phyloP scores from a whole-genome alignment of 2,797 vertebrate species.

The Cheirogaleus major region DNA sequence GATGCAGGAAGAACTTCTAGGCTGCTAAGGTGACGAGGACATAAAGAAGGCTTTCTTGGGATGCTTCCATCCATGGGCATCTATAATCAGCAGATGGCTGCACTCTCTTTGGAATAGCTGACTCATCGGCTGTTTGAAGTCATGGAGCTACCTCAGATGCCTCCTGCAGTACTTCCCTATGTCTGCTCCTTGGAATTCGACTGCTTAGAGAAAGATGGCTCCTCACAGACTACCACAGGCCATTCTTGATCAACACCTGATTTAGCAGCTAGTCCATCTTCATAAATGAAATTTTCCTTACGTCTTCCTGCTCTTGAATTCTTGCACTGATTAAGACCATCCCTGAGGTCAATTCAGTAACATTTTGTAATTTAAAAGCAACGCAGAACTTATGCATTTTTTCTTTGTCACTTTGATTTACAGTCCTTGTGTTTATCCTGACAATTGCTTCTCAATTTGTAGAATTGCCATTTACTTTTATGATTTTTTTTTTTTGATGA shows the following conservation, averaged over 20 bases:
- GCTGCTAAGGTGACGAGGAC: not conserved
- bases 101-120: not conserved
- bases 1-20: not conserved
- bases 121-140: not conserved
- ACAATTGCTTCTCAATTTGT: not conserved
- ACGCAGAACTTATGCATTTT: too few relatives aligned
- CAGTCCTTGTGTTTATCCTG: not conserved
- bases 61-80: rapidly evolving
- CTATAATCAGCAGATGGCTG: rapidly evolving
- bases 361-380: not conserved
- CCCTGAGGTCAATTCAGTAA: not conserved
- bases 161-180: not conserved
- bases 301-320: not conserved
- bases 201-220: not conserved
- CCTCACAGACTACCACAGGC: not conserved
- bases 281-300: not conserved
- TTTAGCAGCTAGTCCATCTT: not conserved
- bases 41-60: not conserved
- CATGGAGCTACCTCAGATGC: not conserved
- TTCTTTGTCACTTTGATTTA: not conserved
- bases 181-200: not conserved
- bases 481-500: not conserved
- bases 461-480: not conserved
- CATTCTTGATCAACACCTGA: not conserved
- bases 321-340: not conserved